phyloP scores from a whole-genome alignment of 2,797 vertebrate species.

The Tenualosa ilisha region DNA sequence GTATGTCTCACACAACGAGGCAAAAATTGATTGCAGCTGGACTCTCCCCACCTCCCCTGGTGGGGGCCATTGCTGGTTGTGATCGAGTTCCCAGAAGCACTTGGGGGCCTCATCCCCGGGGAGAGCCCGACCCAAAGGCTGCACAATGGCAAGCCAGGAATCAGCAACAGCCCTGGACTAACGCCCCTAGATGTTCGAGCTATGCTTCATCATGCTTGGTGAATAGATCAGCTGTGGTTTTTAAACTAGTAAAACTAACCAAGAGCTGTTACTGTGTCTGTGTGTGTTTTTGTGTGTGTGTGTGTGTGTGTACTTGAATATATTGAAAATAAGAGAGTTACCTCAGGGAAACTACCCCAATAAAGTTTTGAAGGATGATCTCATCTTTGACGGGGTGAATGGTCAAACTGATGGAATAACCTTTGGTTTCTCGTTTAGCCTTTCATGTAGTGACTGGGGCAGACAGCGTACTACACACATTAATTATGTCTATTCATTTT shows the following conservation, averaged over 20 bases:
- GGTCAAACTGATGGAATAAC: neutral
- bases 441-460: neutral
- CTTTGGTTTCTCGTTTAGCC: neutral
- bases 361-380: neutral
- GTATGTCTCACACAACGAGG: neutral
- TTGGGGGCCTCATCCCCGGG: slow-evolving; percentile 28
- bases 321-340: neutral
- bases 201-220: slow-evolving; percentile 19
- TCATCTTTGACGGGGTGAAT: neutral
- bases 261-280: neutral
- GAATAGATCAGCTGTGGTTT: neutral
- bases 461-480: neutral
- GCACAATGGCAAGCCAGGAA: slow-evolving; percentile 16
- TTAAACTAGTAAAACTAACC: too few species aligned
- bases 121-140: neutral
- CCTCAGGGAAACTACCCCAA: neutral
- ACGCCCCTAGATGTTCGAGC: neutral
- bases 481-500: neutral
- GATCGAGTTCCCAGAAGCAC: slow-evolving; percentile 22
- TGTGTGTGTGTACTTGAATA: neutral
- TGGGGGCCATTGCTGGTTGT: neutral
- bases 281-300: neutral
- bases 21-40: slow-evolving; percentile 33
- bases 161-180: slow-evolving; percentile 8
- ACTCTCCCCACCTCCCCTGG: neutral